Conservation (phyloP, 2,797 vertebrate species). For the Triplophysa bombifrons region DNA sequence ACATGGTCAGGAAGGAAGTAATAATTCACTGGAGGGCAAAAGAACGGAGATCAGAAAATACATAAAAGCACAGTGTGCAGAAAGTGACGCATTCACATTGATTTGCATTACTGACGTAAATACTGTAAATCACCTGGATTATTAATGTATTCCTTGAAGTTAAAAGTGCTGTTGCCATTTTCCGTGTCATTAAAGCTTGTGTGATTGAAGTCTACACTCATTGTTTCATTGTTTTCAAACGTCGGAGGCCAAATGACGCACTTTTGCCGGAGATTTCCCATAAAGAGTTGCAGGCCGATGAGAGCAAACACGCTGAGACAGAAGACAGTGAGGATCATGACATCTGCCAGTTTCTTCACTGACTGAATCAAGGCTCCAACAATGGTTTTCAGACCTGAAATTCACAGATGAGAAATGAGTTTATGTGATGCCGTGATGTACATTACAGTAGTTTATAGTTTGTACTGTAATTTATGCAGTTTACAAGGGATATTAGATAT, state of each 20-base stretch:
- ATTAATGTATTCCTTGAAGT: slow-evolving; percentile 75
- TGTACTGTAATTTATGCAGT: too few relatives aligned
- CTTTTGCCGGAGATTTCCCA: slow-evolving; percentile 92
- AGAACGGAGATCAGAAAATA: not conserved
- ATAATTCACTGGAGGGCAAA: slow-evolving; percentile 75
- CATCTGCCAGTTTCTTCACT: slow-evolving; percentile 90
- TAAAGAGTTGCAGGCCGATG: slow-evolving; percentile 93
- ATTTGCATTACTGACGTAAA: not conserved
- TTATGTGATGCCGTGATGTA: too few relatives aligned
- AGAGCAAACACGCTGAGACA: slow-evolving; percentile 91
- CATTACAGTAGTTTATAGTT: too few relatives aligned
- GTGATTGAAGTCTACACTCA: slow-evolving; percentile 1
- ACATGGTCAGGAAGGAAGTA: slow-evolving; percentile 79
- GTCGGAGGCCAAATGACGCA: slow-evolving; percentile 81
- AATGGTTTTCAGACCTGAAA: slow-evolving; percentile 89
- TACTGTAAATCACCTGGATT: slow-evolving; percentile 73
- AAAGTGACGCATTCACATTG: not conserved
- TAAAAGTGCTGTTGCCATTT: slow-evolving; percentile 63
- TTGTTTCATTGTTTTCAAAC: not conserved
- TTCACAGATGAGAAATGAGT: not conserved
- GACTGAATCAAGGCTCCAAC: slow-evolving; percentile 94
- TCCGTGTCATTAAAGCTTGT: slow-evolving; percentile 20
- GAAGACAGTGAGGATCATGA: slow-evolving; percentile 95
- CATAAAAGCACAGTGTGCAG: not conserved
- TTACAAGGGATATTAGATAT: too few relatives aligned